Base-by-base conservation (phyloP, 1,140 invertebrate genomes). In the Cherax destructor region DNA sequence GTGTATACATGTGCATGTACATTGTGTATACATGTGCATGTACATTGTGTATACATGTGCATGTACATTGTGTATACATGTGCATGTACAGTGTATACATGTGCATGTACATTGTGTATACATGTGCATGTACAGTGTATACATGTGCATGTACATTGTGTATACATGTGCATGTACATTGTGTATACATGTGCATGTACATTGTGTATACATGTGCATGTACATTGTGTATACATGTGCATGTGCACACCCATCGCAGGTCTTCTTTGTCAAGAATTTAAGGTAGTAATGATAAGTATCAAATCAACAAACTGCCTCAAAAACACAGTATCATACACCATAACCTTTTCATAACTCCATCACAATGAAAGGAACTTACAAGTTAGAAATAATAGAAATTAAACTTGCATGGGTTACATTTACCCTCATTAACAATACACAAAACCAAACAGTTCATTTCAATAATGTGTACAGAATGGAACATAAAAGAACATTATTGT, bases 311-410 rank as follows among this genome's bases (percentile, higher is more conserved):
- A 30, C 21, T 74, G 21, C 24, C 69, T 10, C 69, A 74, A 74
- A 74, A 74, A 74, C 69, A 24, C 21, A 11, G 21, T 74, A 74
- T 74, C 69, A 74, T n/a, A 74, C 69, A 74, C 69, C 69, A 74
- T 30, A 74, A 74, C 69, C 7, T 74, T 16, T 30, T 74, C 7
- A 74, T 21, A 74, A 30, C 21, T 30, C 41, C n/a, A 74, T 30
- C 24, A 74, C 69, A 21, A 30, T 74, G 69, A 9, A 74, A 74
- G 69, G 69, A 74, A 74, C 69, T 74, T 74, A 7, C 21, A 74
- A 30, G 69, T 3, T 30, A 74, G 69, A 30, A 30, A 30, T 30
- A 74, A 30, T 69, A 24, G 6, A 30, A 24, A 30, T 24, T 10
- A 74, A 74, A 24, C 69, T 74, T 10, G 30, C n/a, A 74, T n/a